Base-by-base conservation (phyloP, 2,888 invertebrate species). In the Calameuta pallipes region DNA sequence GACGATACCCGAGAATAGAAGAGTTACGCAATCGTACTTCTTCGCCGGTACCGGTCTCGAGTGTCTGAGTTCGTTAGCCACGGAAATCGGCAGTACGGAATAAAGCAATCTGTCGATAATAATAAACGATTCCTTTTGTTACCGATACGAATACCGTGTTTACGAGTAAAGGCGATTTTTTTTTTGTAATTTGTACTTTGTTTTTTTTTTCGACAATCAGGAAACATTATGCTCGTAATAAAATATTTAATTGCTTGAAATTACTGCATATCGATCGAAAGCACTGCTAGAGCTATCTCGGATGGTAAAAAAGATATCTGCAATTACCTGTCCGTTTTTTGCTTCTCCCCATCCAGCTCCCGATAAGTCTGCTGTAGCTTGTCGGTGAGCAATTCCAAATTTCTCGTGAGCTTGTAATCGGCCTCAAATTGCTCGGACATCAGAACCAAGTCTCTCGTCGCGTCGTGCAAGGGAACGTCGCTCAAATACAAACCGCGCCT, bases 391-490 rank as follows among this genome's bases (percentile, higher is more conserved):
- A 98, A 95, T 92, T 98, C 98, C 86, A 99, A 93, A 92, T 97
- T 98, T 89, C 97, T 96, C 0, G 98, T 98, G 84, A 98, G 93
- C 90, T 98, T 98, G 92, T 98, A 98, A 92, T 98, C 98, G 0
- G 98, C 98, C 92, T 98, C 98, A 90, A 98, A 98, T 92, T 98
- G 98, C 92, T 98, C 98, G 11, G 98, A 98, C 94, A 98, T 96
- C 86, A 99, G 93, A 11, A 99, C 98, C 88, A 99, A 93, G 92
- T 98, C 98, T 79, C 98, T 94, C 4, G 98, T 98, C 1, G 98
- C 98, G 90, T 98, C 98, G 90, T 98, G 98, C 33, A 98, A 94
- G 3, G 98, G 98, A 82, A 98, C 97, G 92, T 99, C 98, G 80
- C 98, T 97, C 87, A 99, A 95, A 92, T 96, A 98, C 36, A 99